phyloP scores from a whole-genome alignment of 2,113 vertebrate species.

The Clarias magur region DNA sequence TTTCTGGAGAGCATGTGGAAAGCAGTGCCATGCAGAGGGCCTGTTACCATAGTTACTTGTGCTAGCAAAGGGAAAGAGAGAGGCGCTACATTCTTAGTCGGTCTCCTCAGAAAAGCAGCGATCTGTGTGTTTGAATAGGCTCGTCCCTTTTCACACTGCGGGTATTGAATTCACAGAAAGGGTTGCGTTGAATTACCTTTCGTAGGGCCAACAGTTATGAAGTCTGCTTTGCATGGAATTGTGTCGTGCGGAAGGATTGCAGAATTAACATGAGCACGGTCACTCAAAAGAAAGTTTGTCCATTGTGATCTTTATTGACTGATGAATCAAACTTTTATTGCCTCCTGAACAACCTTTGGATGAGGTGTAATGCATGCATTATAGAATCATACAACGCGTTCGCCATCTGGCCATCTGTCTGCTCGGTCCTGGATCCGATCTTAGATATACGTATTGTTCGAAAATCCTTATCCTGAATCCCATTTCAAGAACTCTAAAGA shows the following conservation, averaged over 20 bases:
- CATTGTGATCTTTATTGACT: conserved; percentile 9
- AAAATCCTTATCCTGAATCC: background rate
- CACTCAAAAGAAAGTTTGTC: background rate
- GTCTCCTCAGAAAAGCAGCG: conserved; percentile 74
- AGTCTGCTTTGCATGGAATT: conserved; percentile 36
- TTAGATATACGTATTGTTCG: background rate
- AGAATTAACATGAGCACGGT: background rate
- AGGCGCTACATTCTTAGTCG: conserved; percentile 76
- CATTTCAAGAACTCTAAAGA: background rate
- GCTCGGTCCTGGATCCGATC: background rate
- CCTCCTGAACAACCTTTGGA: background rate
- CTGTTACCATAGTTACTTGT: conserved; percentile 85
- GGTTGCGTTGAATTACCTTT: conserved; percentile 50
- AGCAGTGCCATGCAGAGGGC: conserved; percentile 76
- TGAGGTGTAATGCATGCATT: background rate
- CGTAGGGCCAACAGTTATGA: conserved; percentile 30
- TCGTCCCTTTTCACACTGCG: conserved; percentile 59
- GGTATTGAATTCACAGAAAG: conserved; percentile 49
- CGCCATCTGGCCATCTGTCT: conserved; percentile 13
- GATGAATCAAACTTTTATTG: background rate
- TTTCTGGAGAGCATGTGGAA: conserved; percentile 78
- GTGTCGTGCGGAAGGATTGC: conserved; percentile 9
- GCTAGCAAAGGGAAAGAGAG: conserved; percentile 76
- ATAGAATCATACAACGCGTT: background rate
- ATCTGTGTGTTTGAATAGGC: conserved; percentile 69